A percentile compares a stretch with the other conserved stretches of the same genome.
These are phyloP conservation scores for Adineta ricciae DNA, from an alignment of 2,888 invertebrate genomes.

Conservation along the genomic window DNA sequence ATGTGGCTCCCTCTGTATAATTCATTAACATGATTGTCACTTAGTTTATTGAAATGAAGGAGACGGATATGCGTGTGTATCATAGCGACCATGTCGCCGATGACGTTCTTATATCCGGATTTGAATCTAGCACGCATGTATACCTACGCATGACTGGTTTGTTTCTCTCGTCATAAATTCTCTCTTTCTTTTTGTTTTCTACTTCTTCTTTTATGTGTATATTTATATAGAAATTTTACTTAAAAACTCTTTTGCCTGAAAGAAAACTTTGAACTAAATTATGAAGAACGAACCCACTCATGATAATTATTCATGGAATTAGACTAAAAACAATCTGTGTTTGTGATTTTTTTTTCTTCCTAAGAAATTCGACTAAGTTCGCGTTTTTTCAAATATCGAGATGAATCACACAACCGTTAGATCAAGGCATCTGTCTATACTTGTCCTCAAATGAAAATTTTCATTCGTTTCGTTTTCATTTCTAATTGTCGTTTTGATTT, in stretches of 20 bases:
- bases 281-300: background rate
- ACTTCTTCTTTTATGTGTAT: background rate
- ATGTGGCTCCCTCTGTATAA: background rate
- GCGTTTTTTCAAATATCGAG: no score
- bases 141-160: background rate
- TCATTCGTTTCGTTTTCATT: background rate
- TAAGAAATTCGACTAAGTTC: no score
- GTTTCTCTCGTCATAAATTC: background rate
- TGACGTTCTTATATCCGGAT: background rate
- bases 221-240: background rate
- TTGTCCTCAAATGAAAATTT: background rate
- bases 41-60: background rate
- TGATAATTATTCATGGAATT: background rate
- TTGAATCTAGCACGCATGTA: background rate
- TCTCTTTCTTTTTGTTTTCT: background rate
- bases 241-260: background rate
- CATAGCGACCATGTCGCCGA: background rate
- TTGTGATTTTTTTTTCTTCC: no score
- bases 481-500: no score
- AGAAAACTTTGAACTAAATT: background rate
- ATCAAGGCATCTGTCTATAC: background rate
- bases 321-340: background rate
- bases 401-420: background rate
- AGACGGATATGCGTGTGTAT: background rate
- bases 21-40: background rate